Percentiles rank a stretch among this genome's conserved stretches.
phyloP scores from a whole-genome alignment of 1,140 invertebrate genomes.

The Ceratina calcarata region DNA sequence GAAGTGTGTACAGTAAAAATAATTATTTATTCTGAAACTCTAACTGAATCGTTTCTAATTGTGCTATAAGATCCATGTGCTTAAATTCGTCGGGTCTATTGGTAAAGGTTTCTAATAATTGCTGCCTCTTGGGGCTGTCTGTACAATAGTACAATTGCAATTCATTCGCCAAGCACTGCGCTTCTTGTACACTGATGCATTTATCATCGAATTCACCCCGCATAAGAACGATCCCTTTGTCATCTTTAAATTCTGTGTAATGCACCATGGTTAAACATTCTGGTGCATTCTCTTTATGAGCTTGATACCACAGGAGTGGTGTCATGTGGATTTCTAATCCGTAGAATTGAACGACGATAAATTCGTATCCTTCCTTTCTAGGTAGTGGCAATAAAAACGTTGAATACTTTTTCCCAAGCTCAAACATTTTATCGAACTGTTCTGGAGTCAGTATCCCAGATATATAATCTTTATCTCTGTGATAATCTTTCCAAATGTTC shows the following conservation, averaged over 20 bases:
- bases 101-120: constrained; percentile 87
- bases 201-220: constrained; percentile 93
- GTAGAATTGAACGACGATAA: constrained; percentile 90
- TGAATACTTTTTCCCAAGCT: constrained; percentile 82
- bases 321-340: constrained; percentile 92
- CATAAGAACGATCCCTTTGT: constrained; percentile 92
- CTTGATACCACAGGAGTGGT: constrained; percentile 92
- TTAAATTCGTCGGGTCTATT: constrained; percentile 88
- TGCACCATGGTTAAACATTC: constrained; percentile 92
- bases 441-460: constrained; percentile 85
- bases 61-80: constrained; percentile 90
- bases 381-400: constrained; percentile 92
- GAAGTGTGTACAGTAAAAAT: constrained; percentile 26
- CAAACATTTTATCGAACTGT: constrained; percentile 83
- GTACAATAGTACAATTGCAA: constrained; percentile 91
- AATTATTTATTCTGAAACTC: constrained; percentile 30
- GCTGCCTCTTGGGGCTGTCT: constrained; percentile 83
- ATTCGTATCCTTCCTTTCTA: constrained; percentile 92
- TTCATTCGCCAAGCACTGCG: constrained; percentile 92
- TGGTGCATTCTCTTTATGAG: constrained; percentile 94
- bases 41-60: constrained; percentile 88
- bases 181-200: constrained; percentile 88
- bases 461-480: constrained; percentile 87
- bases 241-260: constrained; percentile 88
- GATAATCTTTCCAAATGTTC: constrained; percentile 90